These are phyloP conservation scores for Mylabris phalerata DNA, from an alignment of 1,140 invertebrate genomes.

Conservation along the genomic window DNA sequence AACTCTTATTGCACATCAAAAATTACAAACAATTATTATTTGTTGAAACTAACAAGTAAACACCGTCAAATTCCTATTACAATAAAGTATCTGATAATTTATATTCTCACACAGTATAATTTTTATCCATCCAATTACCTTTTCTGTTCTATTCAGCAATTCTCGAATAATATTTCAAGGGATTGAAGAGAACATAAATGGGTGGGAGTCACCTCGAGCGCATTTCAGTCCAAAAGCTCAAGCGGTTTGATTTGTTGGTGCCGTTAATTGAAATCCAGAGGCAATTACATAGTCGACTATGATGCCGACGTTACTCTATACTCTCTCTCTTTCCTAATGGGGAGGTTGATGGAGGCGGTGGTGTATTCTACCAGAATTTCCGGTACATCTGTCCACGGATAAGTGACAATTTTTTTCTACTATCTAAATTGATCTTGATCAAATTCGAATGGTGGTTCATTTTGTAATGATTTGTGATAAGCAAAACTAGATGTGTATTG, in stretches of 20 bases:
- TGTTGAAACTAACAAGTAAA: too few species aligned
- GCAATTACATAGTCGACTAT: constrained; percentile 42
- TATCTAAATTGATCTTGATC: too few species aligned
- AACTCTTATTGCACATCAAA: too few species aligned
- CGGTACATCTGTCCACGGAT: too few species aligned
- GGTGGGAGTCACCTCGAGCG: constrained; percentile 28
- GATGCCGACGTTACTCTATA: constrained; percentile 18
- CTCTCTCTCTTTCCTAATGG: too few species aligned
- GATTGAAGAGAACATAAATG: constrained; percentile 41
- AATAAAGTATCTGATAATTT: constrained; percentile 19
- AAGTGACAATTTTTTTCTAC: too few species aligned
- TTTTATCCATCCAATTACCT: constrained; percentile 42
- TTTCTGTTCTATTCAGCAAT: constrained; percentile 40
- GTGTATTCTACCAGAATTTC: too few species aligned
- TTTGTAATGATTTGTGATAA: constrained; percentile 13
- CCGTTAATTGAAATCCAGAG: constrained; percentile 46
- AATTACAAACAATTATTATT: too few species aligned
- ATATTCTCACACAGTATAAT: constrained; percentile 28
- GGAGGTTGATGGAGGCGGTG: too few species aligned
- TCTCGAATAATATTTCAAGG: constrained; percentile 40
- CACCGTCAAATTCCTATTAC: too few species aligned
- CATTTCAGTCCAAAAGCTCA: constrained; percentile 33
- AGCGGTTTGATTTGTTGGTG: constrained; percentile 46
- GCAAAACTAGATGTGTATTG: constrained; percentile 13
- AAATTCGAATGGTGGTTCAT: too few species aligned